Base-by-base conservation (phyloP, 2,888 invertebrate genomes). In the Zeuzera pyrina region DNA sequence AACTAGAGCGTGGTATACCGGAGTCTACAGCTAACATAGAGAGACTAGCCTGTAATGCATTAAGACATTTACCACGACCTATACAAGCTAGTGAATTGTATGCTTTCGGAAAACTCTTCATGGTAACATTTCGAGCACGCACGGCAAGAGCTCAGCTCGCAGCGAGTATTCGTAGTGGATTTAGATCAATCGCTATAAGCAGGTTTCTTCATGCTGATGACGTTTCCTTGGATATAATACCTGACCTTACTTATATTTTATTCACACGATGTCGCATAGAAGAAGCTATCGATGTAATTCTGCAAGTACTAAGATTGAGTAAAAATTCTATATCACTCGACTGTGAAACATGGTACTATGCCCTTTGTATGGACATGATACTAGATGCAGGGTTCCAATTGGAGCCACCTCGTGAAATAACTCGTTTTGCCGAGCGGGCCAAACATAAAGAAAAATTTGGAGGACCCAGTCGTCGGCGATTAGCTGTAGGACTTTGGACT, bases 381-480 rank as follows among this genome's bases (percentile, higher is more conserved):
- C 49, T 88, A 22, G 86, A 89, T 43, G 78, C 87, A 41, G 83
- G 87, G 3, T 81, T 87, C 47, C 66, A 77, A 34, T 44, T 87
- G 29, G 86, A 86, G 50, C 59, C 76, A 1, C 77, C 84, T 2
- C 53, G 68, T 11, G 68, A 65, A 26, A 84, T 86, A 36, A 68
- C 63, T 38, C 49, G 58, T 3, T 85, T 70, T 36, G 84, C 84
- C 2, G 63, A 73, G 26, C 61, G 51, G 43, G 54, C 64, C 11
- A 42, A 76, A 34, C 41, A 47, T 22, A 65, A 43, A 37, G 66
- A 61, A n/a, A 57, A 45, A 38, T 39, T 49, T 2, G 56, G 50
- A 2, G 65, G 68, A 0, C 43, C 57, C 2, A 58, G 63, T 40
- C 52, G 71, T 10, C 62, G 76, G 3, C 58, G 83, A 10, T 51